A percentile compares a stretch with the other conserved stretches of the same genome.
These are phyloP conservation scores for Echinometra lucunter DNA, from an alignment of 53 echinoderm and acorn worm genomes.

Conservation along the genomic window DNA sequence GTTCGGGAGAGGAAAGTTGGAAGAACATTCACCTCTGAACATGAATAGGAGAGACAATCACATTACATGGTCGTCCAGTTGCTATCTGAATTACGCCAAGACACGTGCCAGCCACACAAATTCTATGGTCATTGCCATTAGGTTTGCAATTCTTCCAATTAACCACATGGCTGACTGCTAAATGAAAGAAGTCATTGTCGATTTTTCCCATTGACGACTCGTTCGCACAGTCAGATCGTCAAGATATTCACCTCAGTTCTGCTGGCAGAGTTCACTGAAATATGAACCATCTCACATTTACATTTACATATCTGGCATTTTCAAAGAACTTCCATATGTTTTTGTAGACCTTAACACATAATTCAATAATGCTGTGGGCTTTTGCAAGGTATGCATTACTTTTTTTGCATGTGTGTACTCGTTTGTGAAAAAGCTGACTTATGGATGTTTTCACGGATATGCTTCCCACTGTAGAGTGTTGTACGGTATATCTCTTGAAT, in stretches of 20 bases:
- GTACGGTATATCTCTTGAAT: neutral
- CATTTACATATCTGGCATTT: neutral
- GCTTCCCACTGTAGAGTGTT: neutral
- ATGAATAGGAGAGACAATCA: slow-evolving; percentile 35
- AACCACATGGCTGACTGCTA: slow-evolving; percentile 46
- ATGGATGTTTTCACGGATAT: no score
- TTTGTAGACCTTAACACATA: neutral
- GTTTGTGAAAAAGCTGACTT: neutral
- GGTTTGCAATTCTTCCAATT: slow-evolving; percentile 16
- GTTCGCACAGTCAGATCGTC: neutral
- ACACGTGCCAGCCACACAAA: slow-evolving; percentile 38
- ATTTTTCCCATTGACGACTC: slow-evolving; percentile 3
- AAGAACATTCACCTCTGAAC: slow-evolving; percentile 57
- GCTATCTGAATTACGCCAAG: slow-evolving; percentile 33
- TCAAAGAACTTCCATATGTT: neutral
- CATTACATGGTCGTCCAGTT: slow-evolving; percentile 58
- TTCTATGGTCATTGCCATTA: slow-evolving; percentile 41
- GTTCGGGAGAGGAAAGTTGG: slow-evolving; percentile 13
- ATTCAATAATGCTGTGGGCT: neutral
- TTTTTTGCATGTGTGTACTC: no score
- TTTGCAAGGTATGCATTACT: neutral
- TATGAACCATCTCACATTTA: neutral
- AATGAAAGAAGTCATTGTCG: slow-evolving; percentile 46
- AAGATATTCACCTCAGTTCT: neutral
- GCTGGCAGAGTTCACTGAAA: neutral